Conservation (phyloP, 2,888 invertebrate species). For the Nebria brevicollis region DNA sequence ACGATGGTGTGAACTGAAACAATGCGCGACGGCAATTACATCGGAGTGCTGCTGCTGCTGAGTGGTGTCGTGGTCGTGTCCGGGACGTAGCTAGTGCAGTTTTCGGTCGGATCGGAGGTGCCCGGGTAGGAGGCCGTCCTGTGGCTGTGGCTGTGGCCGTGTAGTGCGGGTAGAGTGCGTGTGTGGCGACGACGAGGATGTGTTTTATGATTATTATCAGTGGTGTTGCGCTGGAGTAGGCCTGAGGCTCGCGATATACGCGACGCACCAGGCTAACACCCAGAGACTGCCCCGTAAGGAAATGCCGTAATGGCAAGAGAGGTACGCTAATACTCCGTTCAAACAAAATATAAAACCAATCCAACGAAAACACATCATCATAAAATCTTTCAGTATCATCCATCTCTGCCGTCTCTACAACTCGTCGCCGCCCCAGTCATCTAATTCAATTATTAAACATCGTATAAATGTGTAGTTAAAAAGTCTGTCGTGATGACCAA, state of each 20-base stretch:
- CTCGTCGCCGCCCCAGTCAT: conserved; percentile 27
- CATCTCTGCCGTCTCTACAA: conserved; percentile 6
- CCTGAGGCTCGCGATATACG: conserved; percentile 41
- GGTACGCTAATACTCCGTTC: conserved; percentile 60
- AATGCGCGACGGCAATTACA: conserved; percentile 55
- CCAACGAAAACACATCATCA: conserved; percentile 26
- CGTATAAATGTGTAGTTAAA: background rate
- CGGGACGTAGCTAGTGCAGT: conserved; percentile 46
- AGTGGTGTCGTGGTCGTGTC: conserved; percentile 53
- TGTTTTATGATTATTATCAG: background rate
- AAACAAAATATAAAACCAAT: background rate
- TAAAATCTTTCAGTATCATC: background rate
- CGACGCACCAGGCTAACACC: conserved; percentile 48
- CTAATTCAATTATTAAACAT: conserved; percentile 1
- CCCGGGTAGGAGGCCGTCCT: conserved; percentile 12
- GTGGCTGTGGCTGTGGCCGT: conserved; percentile 54
- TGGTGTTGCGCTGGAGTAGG: conserved; percentile 39
- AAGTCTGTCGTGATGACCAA: conserved; percentile 1
- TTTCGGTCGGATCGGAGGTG: background rate
- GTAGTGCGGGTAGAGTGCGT: conserved; percentile 35
- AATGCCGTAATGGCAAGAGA: conserved; percentile 80
- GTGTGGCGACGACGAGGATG: conserved; percentile 1
- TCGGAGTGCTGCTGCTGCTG: conserved; percentile 57
- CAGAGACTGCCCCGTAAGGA: conserved; percentile 68
- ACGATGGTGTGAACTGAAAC: conserved; percentile 57